Percentiles rank a stretch among this genome's conserved stretches.
Conservation (phyloP, 2,113 vertebrate genomes). For the Melanostigma gelatinosum region DNA sequence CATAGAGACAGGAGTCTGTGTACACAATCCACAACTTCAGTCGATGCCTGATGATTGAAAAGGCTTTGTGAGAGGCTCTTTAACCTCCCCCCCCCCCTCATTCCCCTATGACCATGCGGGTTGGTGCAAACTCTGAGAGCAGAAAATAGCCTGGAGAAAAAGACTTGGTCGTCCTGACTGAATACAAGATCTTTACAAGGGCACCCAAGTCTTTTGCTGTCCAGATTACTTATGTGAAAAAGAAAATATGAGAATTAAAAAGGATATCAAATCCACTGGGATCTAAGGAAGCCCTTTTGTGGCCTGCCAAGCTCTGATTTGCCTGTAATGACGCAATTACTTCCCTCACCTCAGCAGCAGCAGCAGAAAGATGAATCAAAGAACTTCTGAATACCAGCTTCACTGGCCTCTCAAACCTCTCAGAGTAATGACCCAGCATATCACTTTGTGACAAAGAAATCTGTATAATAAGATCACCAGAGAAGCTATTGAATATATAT, state of each 20-base stretch:
- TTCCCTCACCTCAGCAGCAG: neutral
- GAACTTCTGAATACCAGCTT: slow-evolving; percentile 14
- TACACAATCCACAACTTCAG: slow-evolving; percentile 16
- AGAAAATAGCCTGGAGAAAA: slow-evolving; percentile 3
- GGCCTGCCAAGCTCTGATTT: slow-evolving; percentile 15
- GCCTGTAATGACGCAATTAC: slow-evolving; percentile 27
- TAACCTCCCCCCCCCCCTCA: neutral
- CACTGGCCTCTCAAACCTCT: neutral
- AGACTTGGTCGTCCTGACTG: neutral
- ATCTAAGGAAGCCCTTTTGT: slow-evolving; percentile 11
- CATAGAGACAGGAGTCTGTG: neutral
- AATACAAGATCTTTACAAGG: slow-evolving; percentile 15
- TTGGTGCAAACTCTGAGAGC: neutral
- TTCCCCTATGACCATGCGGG: neutral
- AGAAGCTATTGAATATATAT: slow-evolving; percentile 19
- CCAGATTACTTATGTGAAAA: slow-evolving; percentile 3
- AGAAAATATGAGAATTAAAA: slow-evolving; percentile 13
- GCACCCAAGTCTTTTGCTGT: slow-evolving; percentile 7
- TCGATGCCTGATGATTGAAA: slow-evolving; percentile 38
- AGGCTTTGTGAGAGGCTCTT: slow-evolving; percentile 30
- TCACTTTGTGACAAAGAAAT: slow-evolving; percentile 17
- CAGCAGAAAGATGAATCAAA: slow-evolving; percentile 19
- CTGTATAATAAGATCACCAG: slow-evolving; percentile 12
- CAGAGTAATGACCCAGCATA: slow-evolving; percentile 26
- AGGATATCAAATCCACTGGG: slow-evolving; percentile 9